Conservation (phyloP, 1,140 invertebrate genomes). For the Arion vulgaris region DNA sequence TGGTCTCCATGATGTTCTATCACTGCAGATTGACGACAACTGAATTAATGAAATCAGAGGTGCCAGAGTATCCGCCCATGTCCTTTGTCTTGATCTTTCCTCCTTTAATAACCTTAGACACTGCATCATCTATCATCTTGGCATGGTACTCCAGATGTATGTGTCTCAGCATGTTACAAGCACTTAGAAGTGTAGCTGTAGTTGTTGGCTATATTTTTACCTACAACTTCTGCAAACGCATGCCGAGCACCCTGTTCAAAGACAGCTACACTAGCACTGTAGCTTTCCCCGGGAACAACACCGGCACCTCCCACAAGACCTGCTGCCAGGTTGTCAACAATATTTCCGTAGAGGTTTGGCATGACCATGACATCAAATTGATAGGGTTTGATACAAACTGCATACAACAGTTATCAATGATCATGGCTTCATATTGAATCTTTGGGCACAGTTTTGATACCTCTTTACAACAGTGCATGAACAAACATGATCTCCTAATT, state of each 20-base stretch:
- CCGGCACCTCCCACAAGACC: conserved; percentile 98
- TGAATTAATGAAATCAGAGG: conserved; percentile 92
- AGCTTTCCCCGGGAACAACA: conserved; percentile 94
- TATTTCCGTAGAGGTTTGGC: conserved; percentile 99
- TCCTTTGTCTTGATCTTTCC: conserved; percentile 95
- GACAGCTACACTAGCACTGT: conserved; percentile 91
- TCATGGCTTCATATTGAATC: conserved; percentile 97
- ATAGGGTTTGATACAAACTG: conserved; percentile 96
- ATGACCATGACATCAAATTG: conserved; percentile 99
- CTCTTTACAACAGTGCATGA: conserved; percentile 88
- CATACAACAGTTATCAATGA: conserved; percentile 99
- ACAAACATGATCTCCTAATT: conserved; percentile 96
- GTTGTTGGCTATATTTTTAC: conserved; percentile 99
- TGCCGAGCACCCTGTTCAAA: conserved; percentile 93
- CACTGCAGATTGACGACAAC: conserved; percentile 79
- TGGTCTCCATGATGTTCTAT: not conserved
- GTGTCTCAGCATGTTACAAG: conserved; percentile 94
- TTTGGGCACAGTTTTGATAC: conserved; percentile 87
- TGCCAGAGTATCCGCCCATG: conserved; percentile 94
- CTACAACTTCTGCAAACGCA: conserved; percentile 95
- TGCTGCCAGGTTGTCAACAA: conserved; percentile 95
- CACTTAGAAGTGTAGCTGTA: conserved; percentile 94
- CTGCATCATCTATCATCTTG: conserved; percentile 86
- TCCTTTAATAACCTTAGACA: conserved; percentile 90
- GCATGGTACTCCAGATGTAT: conserved; percentile 91